Base-by-base conservation (phyloP, 2,888 invertebrate species). In the Heteropelma amictum region DNA sequence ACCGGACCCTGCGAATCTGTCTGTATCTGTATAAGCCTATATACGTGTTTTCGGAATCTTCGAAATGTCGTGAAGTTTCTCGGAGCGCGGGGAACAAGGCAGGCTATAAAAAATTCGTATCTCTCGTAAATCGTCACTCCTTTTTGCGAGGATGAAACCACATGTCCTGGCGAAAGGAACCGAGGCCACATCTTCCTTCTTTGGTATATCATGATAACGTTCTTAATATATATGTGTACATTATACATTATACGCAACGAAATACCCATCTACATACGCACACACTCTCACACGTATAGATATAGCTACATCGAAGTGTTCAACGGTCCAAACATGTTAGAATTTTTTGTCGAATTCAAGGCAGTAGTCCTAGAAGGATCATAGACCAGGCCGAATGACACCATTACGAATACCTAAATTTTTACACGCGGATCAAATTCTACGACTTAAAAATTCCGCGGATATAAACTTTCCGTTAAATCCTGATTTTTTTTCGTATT, bases 61-160 rank as follows among this genome's bases (percentile, higher is more conserved):
- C 51, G 26, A 58, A 68, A 68, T 63, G 68, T 63, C 63, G 68
- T 42, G 67, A 61, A 60, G 58, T 63, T 56, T 63, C 63, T 17
- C 33, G n/a, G n/a, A n/a, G n/a, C n/a, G n/a, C n/a, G n/a, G 63
- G 47, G 49, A 49, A 28, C 47, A 61, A 56, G 68, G 42, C 58
- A 28, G 58, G 73, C 73, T 53, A 69, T 73, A 73, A 73, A 73
- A 73, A 69, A 73, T 58, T 64, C 63, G 73, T 73, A 73, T 73
- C 73, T 61, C 68, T 73, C 73, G 73, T 73, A 69, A 73, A 73
- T 69, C 68, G 73, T 54, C 63, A n/a, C n/a, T n/a, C 23, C 73
- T 68, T 51, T 63, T 33, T 28, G 33, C 45, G 58, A 45, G 63
- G 72, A 68, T 56, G 45, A 60, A 23, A 19, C 47, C 23, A 23